phyloP scores from a whole-genome alignment of 2,797 vertebrate species.

The Phalanger gymnotis region DNA sequence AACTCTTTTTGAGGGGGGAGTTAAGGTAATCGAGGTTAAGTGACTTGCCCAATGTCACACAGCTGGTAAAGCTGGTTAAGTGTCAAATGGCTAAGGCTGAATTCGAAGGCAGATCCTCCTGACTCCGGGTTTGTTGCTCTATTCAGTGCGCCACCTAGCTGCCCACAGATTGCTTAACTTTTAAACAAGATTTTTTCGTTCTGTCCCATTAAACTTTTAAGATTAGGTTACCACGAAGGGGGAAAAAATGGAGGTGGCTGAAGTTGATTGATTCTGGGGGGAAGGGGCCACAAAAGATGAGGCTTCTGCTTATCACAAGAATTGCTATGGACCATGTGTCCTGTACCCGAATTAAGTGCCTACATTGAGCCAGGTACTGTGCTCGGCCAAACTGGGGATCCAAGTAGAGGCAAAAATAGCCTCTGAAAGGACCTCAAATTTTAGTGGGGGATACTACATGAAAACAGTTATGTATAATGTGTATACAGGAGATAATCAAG shows the following conservation, averaged over 20 bases:
- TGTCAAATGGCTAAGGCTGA: no score
- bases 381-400: not conserved
- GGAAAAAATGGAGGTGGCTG: not conserved
- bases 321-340: not conserved
- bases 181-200: not conserved
- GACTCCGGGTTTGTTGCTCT: no score
- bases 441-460: not conserved
- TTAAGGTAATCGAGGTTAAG: no score
- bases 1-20: no score
- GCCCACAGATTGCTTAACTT: no score
- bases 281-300: not conserved
- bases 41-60: no score
- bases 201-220: not conserved
- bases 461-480: not conserved
- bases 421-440: not conserved
- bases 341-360: not conserved
- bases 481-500: not conserved
- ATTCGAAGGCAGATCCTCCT: no score
- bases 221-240: not conserved
- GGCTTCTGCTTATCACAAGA: not conserved
- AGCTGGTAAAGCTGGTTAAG: no score
- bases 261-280: not conserved
- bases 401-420: not conserved
- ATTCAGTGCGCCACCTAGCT: no score
- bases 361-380: not conserved